Base-by-base conservation (phyloP, 2,888 invertebrate genomes). In the Lycia hirtaria region DNA sequence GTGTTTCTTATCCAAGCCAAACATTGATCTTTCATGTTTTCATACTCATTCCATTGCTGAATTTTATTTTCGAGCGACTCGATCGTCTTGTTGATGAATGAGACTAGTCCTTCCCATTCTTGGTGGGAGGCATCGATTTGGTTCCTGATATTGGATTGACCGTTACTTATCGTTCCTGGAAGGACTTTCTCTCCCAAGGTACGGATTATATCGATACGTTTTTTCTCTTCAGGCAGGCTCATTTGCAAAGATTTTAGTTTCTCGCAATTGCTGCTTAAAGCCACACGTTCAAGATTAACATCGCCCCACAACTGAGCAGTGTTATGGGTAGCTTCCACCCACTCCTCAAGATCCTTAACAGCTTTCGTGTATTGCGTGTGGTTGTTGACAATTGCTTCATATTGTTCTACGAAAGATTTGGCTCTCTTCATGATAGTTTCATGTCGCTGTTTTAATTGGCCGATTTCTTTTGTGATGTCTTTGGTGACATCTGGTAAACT, bases 21-120 rank as follows among this genome's bases (percentile, higher is more conserved):
- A 68, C 98, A 97, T 64, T 96, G 94, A 71, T 98, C 98, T 79
- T 97, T 96, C 74, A 97, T 92, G 15, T 93, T 93, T 79, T 98
- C 98, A 78, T 97, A 98, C 75, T 98, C 98, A 51, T 95, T 94
- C 98, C 98, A 98, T 75, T 97, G 97, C 72, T 96, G 95, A 44
- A 98, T 93, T 80, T 98, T 97, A 41, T 93, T 94, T 81, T 98
- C 97, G 50, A 98, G 90, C 0, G 94, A 93, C 69, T 96, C 95
- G 41, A 97, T 96, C 0, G 96, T 96, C 10, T 95, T 95, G 70
- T 94, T 94, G 2, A 97, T 94, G 15, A 95, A 93, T 0, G 97
- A 96, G 0, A 95, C 92, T 1, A 98, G 86, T 10, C 96, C 95
- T 80, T 97, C 96, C 97, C 97, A 98, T 87, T 97, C 97, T 77